Conservation (phyloP, 2,888 invertebrate species). For the Tanaodytes sp. region DNA sequence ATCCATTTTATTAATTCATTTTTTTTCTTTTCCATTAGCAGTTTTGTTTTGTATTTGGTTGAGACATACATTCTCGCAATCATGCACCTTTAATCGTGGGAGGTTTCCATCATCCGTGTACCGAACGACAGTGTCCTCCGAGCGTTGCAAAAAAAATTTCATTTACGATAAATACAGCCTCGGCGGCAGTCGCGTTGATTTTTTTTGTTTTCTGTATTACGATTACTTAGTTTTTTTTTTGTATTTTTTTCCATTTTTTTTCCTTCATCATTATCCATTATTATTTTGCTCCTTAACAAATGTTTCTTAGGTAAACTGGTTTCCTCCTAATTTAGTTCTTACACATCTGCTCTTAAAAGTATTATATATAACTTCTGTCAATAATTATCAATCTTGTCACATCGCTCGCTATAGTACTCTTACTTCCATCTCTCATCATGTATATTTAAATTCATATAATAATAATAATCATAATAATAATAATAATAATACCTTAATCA, state of each 20-base stretch:
- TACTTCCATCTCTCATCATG: constrained; percentile 47
- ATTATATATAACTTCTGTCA: constrained; percentile 41
- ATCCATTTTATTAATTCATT: constrained; percentile 4
- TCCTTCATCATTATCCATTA: constrained; percentile 9
- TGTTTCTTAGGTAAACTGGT: constrained; percentile 51
- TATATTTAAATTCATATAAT: constrained; percentile 49
- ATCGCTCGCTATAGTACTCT: constrained; percentile 27
- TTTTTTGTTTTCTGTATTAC: constrained; percentile 13
- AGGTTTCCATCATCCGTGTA: constrained; percentile 36
- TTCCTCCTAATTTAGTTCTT: constrained; percentile 46
- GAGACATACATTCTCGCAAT: constrained; percentile 54
- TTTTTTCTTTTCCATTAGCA: constrained; percentile 28
- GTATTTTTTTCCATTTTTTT: constrained; percentile 16
- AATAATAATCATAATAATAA: constrained; percentile 57
- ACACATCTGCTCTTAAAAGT: constrained; percentile 42
- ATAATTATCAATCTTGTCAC: constrained; percentile 41
- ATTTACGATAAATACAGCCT: constrained; percentile 54
- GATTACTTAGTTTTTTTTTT: constrained; percentile 6
- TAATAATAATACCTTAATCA: constrained; percentile 56
- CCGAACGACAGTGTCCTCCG: constrained; percentile 50
- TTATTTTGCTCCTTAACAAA: constrained; percentile 44
- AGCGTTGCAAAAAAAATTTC: constrained; percentile 52
- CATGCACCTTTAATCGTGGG: constrained; percentile 42
- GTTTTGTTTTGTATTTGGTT: constrained; percentile 60
- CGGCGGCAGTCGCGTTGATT: constrained; percentile 43